Evolutionary conservation across 2,888 invertebrate species (phyloP), one percentile per base, ranked within the genome.

Genomic region (Spicauda simplicius): DNA sequence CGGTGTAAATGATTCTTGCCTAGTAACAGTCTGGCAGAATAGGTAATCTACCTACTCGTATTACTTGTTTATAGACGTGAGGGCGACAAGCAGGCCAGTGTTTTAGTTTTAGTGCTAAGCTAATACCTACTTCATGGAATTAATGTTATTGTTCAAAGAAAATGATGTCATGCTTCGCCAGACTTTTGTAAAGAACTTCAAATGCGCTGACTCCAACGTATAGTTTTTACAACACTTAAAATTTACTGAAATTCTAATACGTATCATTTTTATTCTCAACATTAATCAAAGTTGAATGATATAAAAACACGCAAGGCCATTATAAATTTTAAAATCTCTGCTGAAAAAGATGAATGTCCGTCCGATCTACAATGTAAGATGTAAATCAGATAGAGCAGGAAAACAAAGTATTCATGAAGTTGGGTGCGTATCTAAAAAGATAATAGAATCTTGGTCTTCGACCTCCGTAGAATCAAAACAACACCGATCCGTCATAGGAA

Each of bases 31-130:
- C 48, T 69, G 54, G 56, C 50, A 41, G 33, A 65, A 58, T 59
- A 65, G 33, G 33, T 61, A 61, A 65, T 19, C 14, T 48, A 59
- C n/a, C 30, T 65, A 53, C 59, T 59, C 65, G 59, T 65, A 65
- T 65, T 65, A 71, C 65, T 73, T 78, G 76, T 76, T 77, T 80
- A 75, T 73, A 78, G 74, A 72, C 74, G 69, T 72, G 75, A 77
- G 73, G 77, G 79, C 79, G 80, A 78, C 80, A 80, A 71, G 77
- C 78, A 72, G 77, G 70, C 77, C 76, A 72, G 75, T 76, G 77
- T 73, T 74, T 77, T 78, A 73, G 76, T 72, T 71, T 72, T 71
- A 72, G 68, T 69, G 70, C 67, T 69, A 61, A 70, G 50, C 50
- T 18, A 50, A 18, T 18, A 50, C 50, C 18, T 69, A 70, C 71